Evolutionary conservation across 2,888 invertebrate genomes (phyloP), one percentile per base, ranked within the genome.

Genomic region (Pheosia gnoma): DNA sequence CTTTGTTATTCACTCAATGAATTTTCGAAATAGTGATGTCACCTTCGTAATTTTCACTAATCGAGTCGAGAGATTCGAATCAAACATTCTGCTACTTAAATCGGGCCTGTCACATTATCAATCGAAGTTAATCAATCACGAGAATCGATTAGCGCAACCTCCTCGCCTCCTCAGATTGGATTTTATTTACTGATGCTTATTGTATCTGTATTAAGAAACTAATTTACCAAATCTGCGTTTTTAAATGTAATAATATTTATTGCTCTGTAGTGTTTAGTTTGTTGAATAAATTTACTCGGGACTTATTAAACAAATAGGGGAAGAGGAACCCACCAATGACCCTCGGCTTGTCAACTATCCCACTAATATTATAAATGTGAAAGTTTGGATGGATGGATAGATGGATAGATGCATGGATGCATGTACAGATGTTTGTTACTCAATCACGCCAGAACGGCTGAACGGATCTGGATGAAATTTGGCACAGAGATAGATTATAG

Each of bases 1-100:
- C 66, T 70, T 68, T 43, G 68, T 77, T 72, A 72, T 25, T 65
- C 64, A 68, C 62, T 72, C 75, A 77, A 77, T 78, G 73, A 73
- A 67, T 77, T 72, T 66, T 59, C 60, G 57, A 61, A 64, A 65
- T 54, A 54, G 59, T 62, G 58, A 65, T 66, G 60, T 36, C 52
- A 2, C 37, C 6, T 36, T 52, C 52, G 36, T 5, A 52, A 52
- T 10, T 36, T 52, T 66, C 65, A 58, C 63, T 65, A 47, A 47
- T 47, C 47, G 47, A 47, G 11, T n/a, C 47, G 47, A 47, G 47
- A 47, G 11, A 43, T 47, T n/a, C n/a, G 5, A 47, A n/a, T 11
- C 47, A n/a, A 47, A n/a, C n/a, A 9, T 47, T 47, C 47, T 11
- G n/a, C 47, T 47, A 9, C n/a, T 47, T 47, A 47, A 47, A 47